Conservation (phyloP, 2,888 invertebrate genomes). For the Caenorhabditis macrosperma region DNA sequence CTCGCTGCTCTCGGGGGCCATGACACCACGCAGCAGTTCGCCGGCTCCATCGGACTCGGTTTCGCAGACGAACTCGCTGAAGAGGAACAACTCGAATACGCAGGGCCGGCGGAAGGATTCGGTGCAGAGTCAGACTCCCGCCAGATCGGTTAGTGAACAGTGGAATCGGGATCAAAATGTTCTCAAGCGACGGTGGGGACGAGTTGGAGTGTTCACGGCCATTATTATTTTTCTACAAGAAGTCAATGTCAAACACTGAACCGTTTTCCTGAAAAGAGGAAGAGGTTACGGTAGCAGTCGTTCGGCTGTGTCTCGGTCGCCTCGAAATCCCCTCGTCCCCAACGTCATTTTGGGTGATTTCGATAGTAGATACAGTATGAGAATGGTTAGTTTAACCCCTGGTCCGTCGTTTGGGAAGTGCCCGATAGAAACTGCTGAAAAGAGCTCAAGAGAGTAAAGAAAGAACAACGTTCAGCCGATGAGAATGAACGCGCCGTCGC, state of each 20-base stretch:
- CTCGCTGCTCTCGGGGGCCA: conserved; percentile 63
- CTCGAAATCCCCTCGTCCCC: no score
- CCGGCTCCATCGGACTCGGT: conserved; percentile 80
- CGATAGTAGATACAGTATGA: no score
- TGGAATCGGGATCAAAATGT: not conserved
- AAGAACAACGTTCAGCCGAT: conserved; percentile 49
- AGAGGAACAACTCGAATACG: conserved; percentile 65
- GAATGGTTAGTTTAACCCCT: no score
- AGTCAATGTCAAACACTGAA: no score
- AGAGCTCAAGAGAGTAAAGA: not conserved
- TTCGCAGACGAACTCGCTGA: conserved; percentile 76
- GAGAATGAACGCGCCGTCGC: conserved; percentile 61
- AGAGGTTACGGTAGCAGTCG: no score
- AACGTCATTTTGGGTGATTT: no score
- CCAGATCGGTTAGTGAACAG: conserved; percentile 66
- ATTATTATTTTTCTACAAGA: no score
- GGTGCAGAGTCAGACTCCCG: conserved; percentile 65
- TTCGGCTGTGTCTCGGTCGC: no score
- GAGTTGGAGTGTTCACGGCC: no score
- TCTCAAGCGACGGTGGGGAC: not conserved
- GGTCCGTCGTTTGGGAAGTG: no score
- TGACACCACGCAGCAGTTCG: conserved; percentile 77
- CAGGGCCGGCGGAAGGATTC: conserved; percentile 58
- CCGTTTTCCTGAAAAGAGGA: no score
- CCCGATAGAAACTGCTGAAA: no score